Percentiles rank a stretch among this genome's conserved stretches.
Conservation (phyloP, 1,140 invertebrate genomes). For the Pteromalus puparum region DNA sequence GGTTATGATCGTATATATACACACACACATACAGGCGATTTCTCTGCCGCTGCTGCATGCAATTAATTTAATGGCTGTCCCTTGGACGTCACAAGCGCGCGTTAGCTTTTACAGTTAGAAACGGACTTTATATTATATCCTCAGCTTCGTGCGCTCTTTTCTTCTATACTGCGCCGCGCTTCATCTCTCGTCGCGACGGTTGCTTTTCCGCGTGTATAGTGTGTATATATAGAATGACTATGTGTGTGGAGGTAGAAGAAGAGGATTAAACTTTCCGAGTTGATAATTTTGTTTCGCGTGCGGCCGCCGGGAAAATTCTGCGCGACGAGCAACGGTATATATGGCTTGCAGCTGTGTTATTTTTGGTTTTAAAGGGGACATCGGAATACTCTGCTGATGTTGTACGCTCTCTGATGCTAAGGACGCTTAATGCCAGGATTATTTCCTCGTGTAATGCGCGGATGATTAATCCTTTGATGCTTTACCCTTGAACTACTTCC, state of each 20-base stretch:
- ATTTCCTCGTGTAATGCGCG: too few species aligned
- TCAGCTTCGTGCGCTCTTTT: neutral
- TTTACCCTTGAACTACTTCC: too few species aligned
- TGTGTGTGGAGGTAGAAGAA: neutral
- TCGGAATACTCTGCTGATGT: neutral
- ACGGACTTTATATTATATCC: constrained; percentile 22
- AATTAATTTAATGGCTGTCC: constrained; percentile 34
- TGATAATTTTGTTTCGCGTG: neutral
- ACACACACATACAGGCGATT: neutral
- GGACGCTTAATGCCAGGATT: too few species aligned
- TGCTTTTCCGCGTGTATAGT: neutral
- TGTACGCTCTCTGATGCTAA: too few species aligned
- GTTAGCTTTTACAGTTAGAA: constrained; percentile 40
- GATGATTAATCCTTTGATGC: too few species aligned
- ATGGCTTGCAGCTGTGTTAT: neutral
- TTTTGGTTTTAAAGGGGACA: neutral
- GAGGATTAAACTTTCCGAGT: neutral
- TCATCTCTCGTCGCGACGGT: neutral
- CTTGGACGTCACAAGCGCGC: constrained; percentile 2
- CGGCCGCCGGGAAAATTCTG: too few species aligned
- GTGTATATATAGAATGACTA: too few species aligned
- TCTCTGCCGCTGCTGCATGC: neutral
- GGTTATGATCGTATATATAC: neutral
- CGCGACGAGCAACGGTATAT: neutral
- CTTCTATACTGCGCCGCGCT: neutral